phyloP scores from a whole-genome alignment of 2,797 vertebrate species.

The Halcyon badia region DNA sequence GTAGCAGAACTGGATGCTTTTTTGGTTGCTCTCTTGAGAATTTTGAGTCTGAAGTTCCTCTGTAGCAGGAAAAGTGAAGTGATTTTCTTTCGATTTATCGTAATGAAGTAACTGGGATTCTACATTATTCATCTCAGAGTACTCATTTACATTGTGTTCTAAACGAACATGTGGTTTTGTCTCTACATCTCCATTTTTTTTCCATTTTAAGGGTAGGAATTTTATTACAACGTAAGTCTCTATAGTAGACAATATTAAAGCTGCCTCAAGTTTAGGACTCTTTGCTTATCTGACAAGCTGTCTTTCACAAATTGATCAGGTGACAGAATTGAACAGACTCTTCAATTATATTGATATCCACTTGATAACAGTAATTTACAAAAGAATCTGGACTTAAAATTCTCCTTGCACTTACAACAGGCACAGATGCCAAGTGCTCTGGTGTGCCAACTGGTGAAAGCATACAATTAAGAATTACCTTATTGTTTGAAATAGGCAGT shows the following conservation, averaged over 20 bases:
- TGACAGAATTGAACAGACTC: slow-evolving; percentile 71
- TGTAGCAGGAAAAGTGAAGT: background rate
- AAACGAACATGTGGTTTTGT: background rate
- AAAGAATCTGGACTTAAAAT: slow-evolving; percentile 85
- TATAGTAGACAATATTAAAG: slow-evolving; percentile 70
- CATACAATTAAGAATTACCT: slow-evolving; percentile 43
- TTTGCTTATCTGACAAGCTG: slow-evolving; percentile 75
- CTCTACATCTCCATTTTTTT: background rate
- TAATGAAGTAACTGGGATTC: slow-evolving; percentile 74
- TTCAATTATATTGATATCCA: background rate
- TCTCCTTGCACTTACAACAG: slow-evolving; percentile 67
- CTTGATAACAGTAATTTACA: slow-evolving; percentile 69
- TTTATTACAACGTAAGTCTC: slow-evolving; percentile 64
- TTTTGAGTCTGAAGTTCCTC: background rate
- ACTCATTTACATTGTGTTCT: background rate
- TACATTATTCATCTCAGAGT: background rate
- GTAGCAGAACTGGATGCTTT: slow-evolving; percentile 84
- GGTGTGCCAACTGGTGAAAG: slow-evolving; percentile 81
- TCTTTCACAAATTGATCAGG: slow-evolving; percentile 87
- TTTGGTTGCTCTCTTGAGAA: slow-evolving; percentile 7
- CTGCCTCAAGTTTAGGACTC: slow-evolving; percentile 54
- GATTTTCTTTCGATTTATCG: background rate
- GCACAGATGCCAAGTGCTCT: slow-evolving; percentile 68
- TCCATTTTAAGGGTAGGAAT: slow-evolving; percentile 11
- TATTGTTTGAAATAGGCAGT: slow-evolving; percentile 9